Evolutionary conservation across 1,140 invertebrate species (phyloP), one percentile per base, ranked within the genome.

Genomic region (Caenorhabditis briggsae): DNA sequence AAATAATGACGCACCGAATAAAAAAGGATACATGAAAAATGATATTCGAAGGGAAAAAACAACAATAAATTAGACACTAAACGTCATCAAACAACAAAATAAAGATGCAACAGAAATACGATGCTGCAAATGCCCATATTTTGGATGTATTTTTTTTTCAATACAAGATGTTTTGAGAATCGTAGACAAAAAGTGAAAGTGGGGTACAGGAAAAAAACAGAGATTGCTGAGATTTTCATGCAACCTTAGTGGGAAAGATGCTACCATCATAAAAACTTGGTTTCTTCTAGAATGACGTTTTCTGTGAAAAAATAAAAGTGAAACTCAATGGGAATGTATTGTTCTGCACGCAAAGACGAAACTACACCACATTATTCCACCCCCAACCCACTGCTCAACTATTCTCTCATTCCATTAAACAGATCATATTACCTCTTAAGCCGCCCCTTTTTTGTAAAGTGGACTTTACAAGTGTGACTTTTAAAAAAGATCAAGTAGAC

Each of bases 321-420:
- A 23, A 46, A 46, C 5, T 14, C 41, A 43, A 70, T 2, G 33
- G 41, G 18, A 70, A 70, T 18, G 41, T 61, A 61, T 61, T 61
- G 20, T 61, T 61, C 59, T 61, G 64, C 64, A 70, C 64, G 64
- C 64, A 70, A 33, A 33, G 59, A 64, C 20, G 33, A 64, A 64
- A n/a, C 20, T 11, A 43, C 20, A 43, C 64, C 12, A 43, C 64
- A 70, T 46, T 18, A 43, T 46, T 46, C 64, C 64, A 70, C 64
- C 64, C 64, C 33, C 64, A 43, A 16, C 56, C 56, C 56, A 18
- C 64, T 70, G 43, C 64, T 70, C 64, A 70, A 25, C 20, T 43
- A 70, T 70, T 70, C 64, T 43, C 41, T 46, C 64, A 25, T 64
- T 70, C 64, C 64, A 70, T 70, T 70, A 70, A 70, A n/a, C 64